A percentile compares a stretch with the other conserved stretches of the same genome.
Evolutionary conservation across 35 echinoderm and acorn worm species (phyloP).

Genomic region (Diadema setosum): DNA sequence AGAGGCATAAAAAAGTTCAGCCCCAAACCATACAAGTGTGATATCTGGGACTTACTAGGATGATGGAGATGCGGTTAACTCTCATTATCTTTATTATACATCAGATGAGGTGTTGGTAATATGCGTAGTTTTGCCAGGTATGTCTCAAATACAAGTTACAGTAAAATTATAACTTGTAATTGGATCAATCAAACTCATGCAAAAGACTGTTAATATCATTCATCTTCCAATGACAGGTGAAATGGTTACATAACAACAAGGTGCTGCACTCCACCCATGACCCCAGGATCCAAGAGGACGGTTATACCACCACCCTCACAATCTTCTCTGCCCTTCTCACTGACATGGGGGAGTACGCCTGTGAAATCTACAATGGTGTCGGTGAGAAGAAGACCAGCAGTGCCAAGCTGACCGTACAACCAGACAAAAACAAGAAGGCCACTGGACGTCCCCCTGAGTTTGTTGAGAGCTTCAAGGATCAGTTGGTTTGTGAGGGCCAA

Average conservation of each 20-base stretch:
- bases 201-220: not conserved
- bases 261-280: slow-evolving; percentile 18
- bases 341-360: slow-evolving; percentile 48
- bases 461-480: slow-evolving; percentile 21
- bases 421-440: slow-evolving; percentile 7
- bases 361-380: slow-evolving; percentile 46
- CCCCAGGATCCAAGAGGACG: slow-evolving; percentile 35
- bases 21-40: too few relatives aligned
- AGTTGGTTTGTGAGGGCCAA: slow-evolving; percentile 35
- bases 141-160: too few relatives aligned
- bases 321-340: not conserved
- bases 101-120: too few relatives aligned
- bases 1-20: too few relatives aligned
- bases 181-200: too few relatives aligned
- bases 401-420: slow-evolving; percentile 43
- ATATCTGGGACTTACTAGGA: too few relatives aligned
- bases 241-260: slow-evolving; percentile 42
- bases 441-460: slow-evolving; percentile 32
- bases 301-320: slow-evolving; percentile 23
- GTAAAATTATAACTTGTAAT: too few relatives aligned
- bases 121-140: too few relatives aligned
- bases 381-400: slow-evolving; percentile 32
- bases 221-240: slow-evolving; percentile 19
- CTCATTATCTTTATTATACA: too few relatives aligned
- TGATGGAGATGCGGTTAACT: too few relatives aligned